A percentile compares a stretch with the other conserved stretches of the same genome.
Conservation (phyloP, 2,797 vertebrate species). For the Mionectes olivaceus region DNA sequence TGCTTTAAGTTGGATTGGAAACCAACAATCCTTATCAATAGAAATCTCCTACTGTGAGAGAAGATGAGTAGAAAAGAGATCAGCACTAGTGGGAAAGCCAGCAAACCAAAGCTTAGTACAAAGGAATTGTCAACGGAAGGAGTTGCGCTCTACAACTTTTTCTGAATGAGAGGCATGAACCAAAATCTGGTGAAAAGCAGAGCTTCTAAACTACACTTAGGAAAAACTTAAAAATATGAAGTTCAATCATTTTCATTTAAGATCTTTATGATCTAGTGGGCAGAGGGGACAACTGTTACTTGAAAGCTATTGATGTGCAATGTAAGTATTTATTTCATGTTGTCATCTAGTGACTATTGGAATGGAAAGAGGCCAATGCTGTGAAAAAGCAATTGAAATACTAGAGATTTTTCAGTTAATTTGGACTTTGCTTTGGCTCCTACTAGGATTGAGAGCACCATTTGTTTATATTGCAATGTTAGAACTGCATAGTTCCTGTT, state of each 20-base stretch:
- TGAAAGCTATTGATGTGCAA: not conserved
- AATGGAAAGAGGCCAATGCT: not conserved
- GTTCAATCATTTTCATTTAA: not conserved
- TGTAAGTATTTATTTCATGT: not conserved
- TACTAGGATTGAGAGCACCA: not conserved
- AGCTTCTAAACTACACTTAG: not conserved
- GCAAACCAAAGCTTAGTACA: not conserved
- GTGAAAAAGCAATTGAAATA: not conserved
- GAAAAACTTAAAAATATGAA: not conserved
- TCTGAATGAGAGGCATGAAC: not conserved
- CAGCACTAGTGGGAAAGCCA: not conserved
- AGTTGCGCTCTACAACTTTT: not conserved
- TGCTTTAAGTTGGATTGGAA: not conserved
- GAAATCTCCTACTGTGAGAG: not conserved
- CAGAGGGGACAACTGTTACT: not conserved
- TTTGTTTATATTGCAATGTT: not conserved
- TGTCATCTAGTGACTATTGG: not conserved
- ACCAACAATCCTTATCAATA: not conserved
- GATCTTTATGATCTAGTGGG: not conserved
- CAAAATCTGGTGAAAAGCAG: fast-evolving
- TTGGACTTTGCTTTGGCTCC: not conserved
- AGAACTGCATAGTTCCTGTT: not conserved
- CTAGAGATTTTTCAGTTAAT: not conserved
- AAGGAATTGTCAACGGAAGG: not conserved
- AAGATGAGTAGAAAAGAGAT: not conserved